Evolutionary conservation across 1,140 invertebrate species (phyloP).

Genomic region (Zaprionus gabonicus): DNA sequence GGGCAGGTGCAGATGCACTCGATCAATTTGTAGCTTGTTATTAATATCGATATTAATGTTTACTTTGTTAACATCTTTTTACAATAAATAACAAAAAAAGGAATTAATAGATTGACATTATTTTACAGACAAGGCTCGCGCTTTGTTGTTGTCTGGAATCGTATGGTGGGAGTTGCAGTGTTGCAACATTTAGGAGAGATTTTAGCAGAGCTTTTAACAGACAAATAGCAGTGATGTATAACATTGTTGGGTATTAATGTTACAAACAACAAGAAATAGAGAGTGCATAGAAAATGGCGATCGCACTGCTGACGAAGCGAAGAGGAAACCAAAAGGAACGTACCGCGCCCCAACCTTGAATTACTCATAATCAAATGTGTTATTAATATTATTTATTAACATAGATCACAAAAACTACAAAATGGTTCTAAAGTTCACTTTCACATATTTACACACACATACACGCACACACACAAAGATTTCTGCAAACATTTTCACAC

Average conservation of each 20-base stretch:
- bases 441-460: constrained; percentile 23
- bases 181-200: no score
- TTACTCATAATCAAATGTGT: background rate
- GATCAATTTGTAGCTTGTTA: constrained; percentile 58
- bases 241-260: no score
- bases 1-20: constrained; percentile 61
- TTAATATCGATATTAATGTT: constrained; percentile 30
- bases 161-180: no score
- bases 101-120: constrained; percentile 34
- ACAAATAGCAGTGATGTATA: no score
- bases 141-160: no score
- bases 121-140: no score
- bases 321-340: no score
- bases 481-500: constrained; percentile 22
- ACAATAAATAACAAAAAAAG: constrained; percentile 14
- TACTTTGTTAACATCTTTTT: constrained; percentile 36
- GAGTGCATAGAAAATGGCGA: no score
- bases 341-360: no score
- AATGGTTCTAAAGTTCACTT: constrained; percentile 30
- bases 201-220: no score
- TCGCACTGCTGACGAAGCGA: no score
- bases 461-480: constrained; percentile 41
- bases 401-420: constrained; percentile 48
- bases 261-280: no score
- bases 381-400: constrained; percentile 33